A percentile compares a stretch with the other conserved stretches of the same genome.
Conservation (phyloP, 2,797 vertebrate genomes). For the Ctenochaetus hawaiiensis region DNA sequence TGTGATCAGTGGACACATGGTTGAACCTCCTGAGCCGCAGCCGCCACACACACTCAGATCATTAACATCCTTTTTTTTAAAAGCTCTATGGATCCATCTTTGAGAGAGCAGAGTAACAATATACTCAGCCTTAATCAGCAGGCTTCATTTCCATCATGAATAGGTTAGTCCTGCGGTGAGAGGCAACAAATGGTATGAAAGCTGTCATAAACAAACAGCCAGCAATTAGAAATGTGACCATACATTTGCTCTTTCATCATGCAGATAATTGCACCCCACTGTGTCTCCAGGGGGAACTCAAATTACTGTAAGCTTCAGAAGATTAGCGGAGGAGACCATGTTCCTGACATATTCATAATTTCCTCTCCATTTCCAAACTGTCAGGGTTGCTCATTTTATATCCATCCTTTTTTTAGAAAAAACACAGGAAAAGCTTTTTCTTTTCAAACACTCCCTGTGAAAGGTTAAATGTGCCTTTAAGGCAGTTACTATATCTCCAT, state of each 20-base stretch:
- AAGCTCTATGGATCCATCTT: background rate
- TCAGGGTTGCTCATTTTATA: slow-evolving; percentile 7
- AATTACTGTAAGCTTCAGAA: slow-evolving; percentile 32
- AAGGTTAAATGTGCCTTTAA: slow-evolving; percentile 54
- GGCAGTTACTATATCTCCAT: slow-evolving; percentile 37
- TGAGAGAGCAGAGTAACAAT: background rate
- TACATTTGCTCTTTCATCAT: slow-evolving; percentile 23
- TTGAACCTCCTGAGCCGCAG: too few relatives aligned
- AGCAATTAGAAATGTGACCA: slow-evolving; percentile 8
- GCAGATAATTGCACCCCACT: slow-evolving; percentile 26
- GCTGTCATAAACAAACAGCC: slow-evolving; percentile 50
- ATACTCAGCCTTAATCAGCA: slow-evolving; percentile 10
- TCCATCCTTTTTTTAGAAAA: background rate
- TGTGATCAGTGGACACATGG: too few relatives aligned
- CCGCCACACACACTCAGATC: background rate
- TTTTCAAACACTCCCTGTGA: slow-evolving; percentile 31
- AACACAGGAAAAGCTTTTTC: slow-evolving; percentile 6
- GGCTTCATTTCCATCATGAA: slow-evolving; percentile 9
- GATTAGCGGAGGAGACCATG: slow-evolving; percentile 21
- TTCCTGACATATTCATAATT: slow-evolving; percentile 42
- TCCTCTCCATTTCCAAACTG: slow-evolving; percentile 24
- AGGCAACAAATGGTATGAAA: slow-evolving; percentile 41
- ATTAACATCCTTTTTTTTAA: slow-evolving; percentile 3
- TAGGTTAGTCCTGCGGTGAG: slow-evolving; percentile 33
- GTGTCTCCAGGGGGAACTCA: slow-evolving; percentile 23